phyloP scores from a whole-genome alignment of 2,888 invertebrate species.

The Mimachlamys varia region DNA sequence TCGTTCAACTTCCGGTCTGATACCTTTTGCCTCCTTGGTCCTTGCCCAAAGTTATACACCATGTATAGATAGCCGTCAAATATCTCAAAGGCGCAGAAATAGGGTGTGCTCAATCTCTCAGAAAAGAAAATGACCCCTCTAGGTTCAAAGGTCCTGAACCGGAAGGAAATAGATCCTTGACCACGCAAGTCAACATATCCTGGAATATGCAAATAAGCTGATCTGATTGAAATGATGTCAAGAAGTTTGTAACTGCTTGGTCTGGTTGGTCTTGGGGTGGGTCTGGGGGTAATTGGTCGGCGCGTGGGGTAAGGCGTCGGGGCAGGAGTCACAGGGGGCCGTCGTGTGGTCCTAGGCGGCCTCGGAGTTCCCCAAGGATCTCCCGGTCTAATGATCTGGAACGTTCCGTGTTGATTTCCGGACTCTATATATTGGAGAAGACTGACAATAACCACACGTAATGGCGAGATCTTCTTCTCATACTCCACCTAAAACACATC shows the following conservation, averaged over 20 bases:
- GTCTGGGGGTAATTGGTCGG: neutral
- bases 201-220: constrained; percentile 39
- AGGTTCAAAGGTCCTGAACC: constrained; percentile 74
- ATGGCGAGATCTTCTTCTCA: constrained; percentile 38
- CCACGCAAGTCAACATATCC: constrained; percentile 55
- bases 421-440: constrained; percentile 43
- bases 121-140: constrained; percentile 73
- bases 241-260: constrained; percentile 37
- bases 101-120: constrained; percentile 52
- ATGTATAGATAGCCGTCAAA: constrained; percentile 77
- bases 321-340: neutral
- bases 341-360: constrained; percentile 38
- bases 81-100: constrained; percentile 76
- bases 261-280: constrained; percentile 39
- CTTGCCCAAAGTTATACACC: constrained; percentile 73
- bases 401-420: constrained; percentile 29
- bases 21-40: constrained; percentile 64
- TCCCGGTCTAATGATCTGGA: constrained; percentile 39
- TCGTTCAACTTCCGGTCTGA: constrained; percentile 70
- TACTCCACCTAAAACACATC: constrained; percentile 43
- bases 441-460: constrained; percentile 40
- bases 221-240: constrained; percentile 43
- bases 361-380: constrained; percentile 23
- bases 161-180: constrained; percentile 68
- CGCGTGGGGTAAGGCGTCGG: constrained; percentile 38